Conservation (phyloP, 2,888 invertebrate genomes). For the Melieria picta region DNA sequence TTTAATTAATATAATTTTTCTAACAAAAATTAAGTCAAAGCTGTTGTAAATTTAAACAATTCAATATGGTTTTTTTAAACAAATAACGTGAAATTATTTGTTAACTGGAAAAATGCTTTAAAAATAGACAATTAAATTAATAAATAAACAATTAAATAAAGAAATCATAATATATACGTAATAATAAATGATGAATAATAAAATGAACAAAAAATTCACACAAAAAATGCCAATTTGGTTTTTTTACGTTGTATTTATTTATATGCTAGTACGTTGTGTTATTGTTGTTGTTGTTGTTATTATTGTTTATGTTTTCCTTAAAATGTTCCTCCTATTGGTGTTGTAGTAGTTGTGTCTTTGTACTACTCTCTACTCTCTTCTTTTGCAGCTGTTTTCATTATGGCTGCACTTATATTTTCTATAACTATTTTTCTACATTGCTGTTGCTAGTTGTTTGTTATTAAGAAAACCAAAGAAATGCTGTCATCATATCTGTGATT, state of each 20-base stretch:
- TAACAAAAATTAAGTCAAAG: slow-evolving; percentile 23
- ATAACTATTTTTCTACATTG: too few relatives aligned
- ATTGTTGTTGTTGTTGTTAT: too few relatives aligned
- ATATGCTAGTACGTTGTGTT: too few relatives aligned
- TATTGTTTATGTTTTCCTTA: too few relatives aligned
- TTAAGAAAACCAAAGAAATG: too few relatives aligned
- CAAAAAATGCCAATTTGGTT: slow-evolving; percentile 15
- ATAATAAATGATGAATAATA: slow-evolving; percentile 13
- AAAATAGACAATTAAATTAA: slow-evolving; percentile 28
- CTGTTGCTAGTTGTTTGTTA: too few relatives aligned
- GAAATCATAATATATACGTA: slow-evolving; percentile 23
- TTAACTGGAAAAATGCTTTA: slow-evolving; percentile 16
- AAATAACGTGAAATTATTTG: slow-evolving; percentile 18
- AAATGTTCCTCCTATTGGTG: too few relatives aligned
- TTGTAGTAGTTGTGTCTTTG: too few relatives aligned
- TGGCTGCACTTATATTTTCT: too few relatives aligned
- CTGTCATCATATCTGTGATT: too few relatives aligned
- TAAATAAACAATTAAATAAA: slow-evolving; percentile 29
- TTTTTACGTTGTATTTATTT: background rate
- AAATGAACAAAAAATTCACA: slow-evolving; percentile 18
- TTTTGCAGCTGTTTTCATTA: too few relatives aligned
- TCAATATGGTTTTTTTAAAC: background rate
- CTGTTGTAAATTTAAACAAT: slow-evolving; percentile 12
- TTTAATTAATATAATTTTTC: slow-evolving; percentile 16
- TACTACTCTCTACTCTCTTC: too few relatives aligned